These are phyloP conservation scores for Apeltes quadracus DNA, from an alignment of 2,113 vertebrate genomes.

Conservation along the genomic window DNA sequence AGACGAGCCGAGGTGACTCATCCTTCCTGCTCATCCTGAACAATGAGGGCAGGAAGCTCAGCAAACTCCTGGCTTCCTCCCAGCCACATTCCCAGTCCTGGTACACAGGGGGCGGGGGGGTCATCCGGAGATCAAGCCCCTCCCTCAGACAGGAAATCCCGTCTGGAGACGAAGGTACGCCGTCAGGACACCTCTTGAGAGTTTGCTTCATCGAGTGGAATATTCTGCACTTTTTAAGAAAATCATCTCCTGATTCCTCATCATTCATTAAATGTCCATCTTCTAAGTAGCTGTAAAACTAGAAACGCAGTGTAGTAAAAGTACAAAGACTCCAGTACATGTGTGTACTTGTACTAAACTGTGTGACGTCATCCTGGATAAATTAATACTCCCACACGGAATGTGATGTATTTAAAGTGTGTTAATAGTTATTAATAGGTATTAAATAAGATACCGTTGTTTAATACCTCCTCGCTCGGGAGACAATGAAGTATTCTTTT, in stretches of 20 bases:
- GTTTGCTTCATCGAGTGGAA: background rate
- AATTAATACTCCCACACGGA: too few species aligned
- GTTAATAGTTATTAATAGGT: too few species aligned
- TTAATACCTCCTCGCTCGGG: background rate
- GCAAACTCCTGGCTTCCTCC: constrained; percentile 28
- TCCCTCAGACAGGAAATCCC: constrained; percentile 55
- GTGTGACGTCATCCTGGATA: background rate
- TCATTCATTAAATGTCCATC: background rate
- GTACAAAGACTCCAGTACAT: background rate
- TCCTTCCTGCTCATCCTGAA: constrained; percentile 63
- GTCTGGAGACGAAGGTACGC: constrained; percentile 43
- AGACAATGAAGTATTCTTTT: background rate
- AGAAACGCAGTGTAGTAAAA: background rate
- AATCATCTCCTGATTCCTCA: too few species aligned
- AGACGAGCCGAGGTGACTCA: constrained; percentile 25
- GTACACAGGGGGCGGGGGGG: background rate
- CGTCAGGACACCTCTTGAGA: background rate
- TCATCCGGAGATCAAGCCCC: background rate
- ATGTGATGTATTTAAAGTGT: background rate
- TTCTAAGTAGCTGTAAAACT: background rate
- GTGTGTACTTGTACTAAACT: background rate
- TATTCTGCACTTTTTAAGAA: too few species aligned
- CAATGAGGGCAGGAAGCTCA: constrained; percentile 65
- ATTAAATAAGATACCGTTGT: too few species aligned
- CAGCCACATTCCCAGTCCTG: constrained; percentile 11